Percentiles rank a stretch among this genome's conserved stretches.
Conservation (phyloP, 2,888 invertebrate genomes). For the Gisinianus flammeolus region DNA sequence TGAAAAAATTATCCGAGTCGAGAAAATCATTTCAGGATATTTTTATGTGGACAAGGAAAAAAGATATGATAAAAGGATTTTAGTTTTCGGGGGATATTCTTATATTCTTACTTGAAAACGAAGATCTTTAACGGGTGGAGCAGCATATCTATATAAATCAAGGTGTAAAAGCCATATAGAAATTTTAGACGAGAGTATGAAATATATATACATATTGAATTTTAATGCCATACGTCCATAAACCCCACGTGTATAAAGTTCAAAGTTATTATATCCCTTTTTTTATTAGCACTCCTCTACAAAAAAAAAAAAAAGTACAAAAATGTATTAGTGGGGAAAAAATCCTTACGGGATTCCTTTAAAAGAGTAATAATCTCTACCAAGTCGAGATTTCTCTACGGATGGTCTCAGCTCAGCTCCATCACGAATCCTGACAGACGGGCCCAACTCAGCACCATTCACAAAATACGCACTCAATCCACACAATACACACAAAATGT, state of each 20-base stretch:
- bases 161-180: too few species aligned
- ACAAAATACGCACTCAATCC: neutral
- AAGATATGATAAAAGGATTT: neutral
- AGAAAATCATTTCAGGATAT: neutral
- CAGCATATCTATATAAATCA: constrained; percentile 31
- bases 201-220: too few species aligned
- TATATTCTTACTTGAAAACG: constrained; percentile 47
- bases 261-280: neutral
- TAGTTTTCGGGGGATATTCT: neutral
- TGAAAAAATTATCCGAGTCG: too few species aligned
- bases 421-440: neutral
- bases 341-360: constrained; percentile 45
- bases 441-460: neutral
- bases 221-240: too few species aligned
- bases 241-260: neutral
- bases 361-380: constrained; percentile 30
- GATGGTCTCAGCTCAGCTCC: neutral
- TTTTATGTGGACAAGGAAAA: neutral
- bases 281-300: neutral
- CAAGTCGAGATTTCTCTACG: constrained; percentile 1
- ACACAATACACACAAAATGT: neutral
- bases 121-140: constrained; percentile 47
- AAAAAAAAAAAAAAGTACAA: neutral
- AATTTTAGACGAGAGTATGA: too few species aligned
- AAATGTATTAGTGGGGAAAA: neutral